These are phyloP conservation scores for Scolopax bukidnonensis DNA, from an alignment of 2,797 vertebrate genomes.

Conservation along the genomic window DNA sequence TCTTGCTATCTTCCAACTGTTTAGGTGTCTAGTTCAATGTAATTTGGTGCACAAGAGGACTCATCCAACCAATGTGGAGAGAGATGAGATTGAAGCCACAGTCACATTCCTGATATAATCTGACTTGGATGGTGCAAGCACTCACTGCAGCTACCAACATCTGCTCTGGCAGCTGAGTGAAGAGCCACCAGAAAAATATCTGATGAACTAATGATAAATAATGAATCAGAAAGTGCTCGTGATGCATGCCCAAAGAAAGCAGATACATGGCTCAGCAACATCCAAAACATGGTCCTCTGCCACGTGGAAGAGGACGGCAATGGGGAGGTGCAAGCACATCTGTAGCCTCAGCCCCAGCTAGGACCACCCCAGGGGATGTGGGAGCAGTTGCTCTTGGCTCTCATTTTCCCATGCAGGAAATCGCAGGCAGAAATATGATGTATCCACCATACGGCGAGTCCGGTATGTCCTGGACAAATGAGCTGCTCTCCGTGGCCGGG, in stretches of 20 bases:
- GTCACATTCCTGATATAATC: background rate
- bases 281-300: background rate
- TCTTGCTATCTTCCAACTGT: background rate
- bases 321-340: background rate
- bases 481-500: background rate
- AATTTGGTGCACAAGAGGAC: background rate
- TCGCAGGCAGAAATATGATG: background rate
- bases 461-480: background rate
- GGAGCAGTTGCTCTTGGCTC: constrained; percentile 46
- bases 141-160: background rate
- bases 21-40: background rate
- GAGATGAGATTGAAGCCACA: background rate
- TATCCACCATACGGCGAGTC: background rate
- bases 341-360: background rate
- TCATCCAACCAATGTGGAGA: background rate
- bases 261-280: background rate
- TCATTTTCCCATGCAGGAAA: constrained; percentile 1
- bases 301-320: background rate
- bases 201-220: background rate
- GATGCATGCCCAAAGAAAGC: background rate
- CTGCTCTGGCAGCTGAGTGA: background rate
- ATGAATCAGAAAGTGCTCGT: fast-evolving
- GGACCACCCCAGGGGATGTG: constrained; percentile 10
- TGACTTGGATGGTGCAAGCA: background rate
- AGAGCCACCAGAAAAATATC: background rate